Base-by-base conservation (phyloP, 2,888 invertebrate species). In the Sclerodermus sp. region DNA sequence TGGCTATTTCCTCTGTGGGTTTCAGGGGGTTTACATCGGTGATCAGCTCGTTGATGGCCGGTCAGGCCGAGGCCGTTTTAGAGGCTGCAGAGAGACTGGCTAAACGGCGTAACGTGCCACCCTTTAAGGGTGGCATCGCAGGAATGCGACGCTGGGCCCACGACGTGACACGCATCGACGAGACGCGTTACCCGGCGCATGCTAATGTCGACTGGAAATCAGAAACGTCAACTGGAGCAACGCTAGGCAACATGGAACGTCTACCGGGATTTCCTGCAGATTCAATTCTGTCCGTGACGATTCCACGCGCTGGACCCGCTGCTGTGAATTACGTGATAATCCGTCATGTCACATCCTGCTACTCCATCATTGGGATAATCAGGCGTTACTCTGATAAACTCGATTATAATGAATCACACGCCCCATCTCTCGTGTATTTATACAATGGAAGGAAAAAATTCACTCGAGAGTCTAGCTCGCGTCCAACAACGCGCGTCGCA, bases 91-190 rank as follows among this genome's bases (percentile, higher is more conserved):
- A 61, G 61, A 51, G 55, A 59, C 55, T 51, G 54, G 55, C 56
- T 69, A 70, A 69, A 69, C 64, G 70, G 61, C 59, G 60, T 66
- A 66, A 70, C 68, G 66, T 63, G 58, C 57, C 58, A 58, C 53
- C 64, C 66, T 68, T 69, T 62, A 70, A 69, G 69, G 70, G 57
- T 55, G 55, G 47, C 52, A 58, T 60, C 55, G 47, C 62, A 62
- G 62, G 66, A 64, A 64, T 57, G 62, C 65, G 59, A 57, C 49
- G 60, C 57, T 54, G 57, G 51, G 57, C 42, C 42, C 53, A 54
- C 62, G 67, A 71, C 73, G 74, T 73, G 73, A 73, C 70, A 67
- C 67, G 74, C 73, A 73, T 74, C 64, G 67, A 59, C 65, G 23
- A 23, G 23, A 23, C 53, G 61, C 60, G 63, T 60, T 65, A 59